Evolutionary conservation across 2,797 vertebrate species (phyloP).

Genomic region (Protosalanx chinensis): DNA sequence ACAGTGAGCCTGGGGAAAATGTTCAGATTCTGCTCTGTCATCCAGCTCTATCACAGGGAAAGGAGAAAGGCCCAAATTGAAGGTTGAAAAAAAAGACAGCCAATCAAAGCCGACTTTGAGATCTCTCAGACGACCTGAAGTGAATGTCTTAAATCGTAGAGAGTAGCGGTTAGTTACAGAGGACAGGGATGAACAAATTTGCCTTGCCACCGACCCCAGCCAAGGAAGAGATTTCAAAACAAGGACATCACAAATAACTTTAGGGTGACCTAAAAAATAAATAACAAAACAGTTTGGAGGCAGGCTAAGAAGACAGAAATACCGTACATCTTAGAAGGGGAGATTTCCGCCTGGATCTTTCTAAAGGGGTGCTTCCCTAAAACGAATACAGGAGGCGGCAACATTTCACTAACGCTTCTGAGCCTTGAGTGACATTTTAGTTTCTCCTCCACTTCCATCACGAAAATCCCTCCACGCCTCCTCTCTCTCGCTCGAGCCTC

Average conservation of each 20-base stretch:
- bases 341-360: background rate
- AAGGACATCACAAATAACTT: slow-evolving; percentile 13
- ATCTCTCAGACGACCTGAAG: slow-evolving; percentile 32
- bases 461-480: no score
- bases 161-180: slow-evolving; percentile 18
- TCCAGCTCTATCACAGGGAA: background rate
- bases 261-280: slow-evolving; percentile 26
- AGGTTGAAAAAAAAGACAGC: slow-evolving; percentile 10
- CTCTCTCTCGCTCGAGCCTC: slow-evolving; percentile 33
- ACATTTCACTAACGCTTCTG: background rate
- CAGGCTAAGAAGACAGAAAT: no score
- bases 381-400: no score
- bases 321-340: background rate
- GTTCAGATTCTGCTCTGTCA: background rate
- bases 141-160: slow-evolving; percentile 24
- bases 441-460: background rate
- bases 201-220: background rate
- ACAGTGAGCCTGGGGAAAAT: background rate
- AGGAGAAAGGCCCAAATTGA: background rate
- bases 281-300: background rate
- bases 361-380: no score
- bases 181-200: background rate
- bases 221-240: slow-evolving; percentile 2
- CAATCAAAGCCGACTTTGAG: slow-evolving; percentile 19
- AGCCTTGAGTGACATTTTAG: background rate